phyloP scores from a whole-genome alignment of 2,797 vertebrate species.

The Fundulus diaphanus region DNA sequence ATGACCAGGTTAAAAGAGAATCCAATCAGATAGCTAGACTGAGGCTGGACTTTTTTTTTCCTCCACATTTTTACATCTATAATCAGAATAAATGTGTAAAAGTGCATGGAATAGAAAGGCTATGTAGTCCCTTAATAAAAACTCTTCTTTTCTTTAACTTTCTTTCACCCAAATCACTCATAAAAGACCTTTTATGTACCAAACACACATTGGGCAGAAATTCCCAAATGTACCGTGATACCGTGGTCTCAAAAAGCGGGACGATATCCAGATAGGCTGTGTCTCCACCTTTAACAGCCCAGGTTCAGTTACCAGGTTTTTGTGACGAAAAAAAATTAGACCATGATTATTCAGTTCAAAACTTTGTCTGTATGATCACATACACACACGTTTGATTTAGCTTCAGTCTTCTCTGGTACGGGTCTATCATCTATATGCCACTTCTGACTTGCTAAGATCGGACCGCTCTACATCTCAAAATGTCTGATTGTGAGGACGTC shows the following conservation, averaged over 20 bases:
- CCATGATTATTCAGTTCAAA: neutral
- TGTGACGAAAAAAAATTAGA: neutral
- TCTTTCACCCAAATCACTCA: too few species aligned
- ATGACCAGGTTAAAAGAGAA: neutral
- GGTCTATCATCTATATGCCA: too few species aligned
- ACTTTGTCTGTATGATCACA: neutral
- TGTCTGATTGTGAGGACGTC: neutral
- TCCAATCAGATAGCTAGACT: neutral
- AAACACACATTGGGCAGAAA: neutral
- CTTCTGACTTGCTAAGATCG: too few species aligned
- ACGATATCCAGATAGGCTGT: neutral
- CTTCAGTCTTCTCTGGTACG: neutral
- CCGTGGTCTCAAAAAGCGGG: neutral
- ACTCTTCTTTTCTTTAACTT: too few species aligned
- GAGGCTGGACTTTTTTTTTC: neutral
- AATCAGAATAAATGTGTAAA: neutral
- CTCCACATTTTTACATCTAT: neutral
- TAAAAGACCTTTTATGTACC: too few species aligned
- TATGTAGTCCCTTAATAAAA: neutral
- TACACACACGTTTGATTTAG: neutral
- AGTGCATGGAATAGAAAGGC: neutral
- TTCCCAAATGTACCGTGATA: neutral
- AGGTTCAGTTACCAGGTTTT: neutral
- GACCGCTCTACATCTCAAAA: neutral
- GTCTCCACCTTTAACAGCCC: neutral